These are phyloP conservation scores for Istiophorus platypterus DNA, from an alignment of 2,113 vertebrate species.

Conservation along the genomic window DNA sequence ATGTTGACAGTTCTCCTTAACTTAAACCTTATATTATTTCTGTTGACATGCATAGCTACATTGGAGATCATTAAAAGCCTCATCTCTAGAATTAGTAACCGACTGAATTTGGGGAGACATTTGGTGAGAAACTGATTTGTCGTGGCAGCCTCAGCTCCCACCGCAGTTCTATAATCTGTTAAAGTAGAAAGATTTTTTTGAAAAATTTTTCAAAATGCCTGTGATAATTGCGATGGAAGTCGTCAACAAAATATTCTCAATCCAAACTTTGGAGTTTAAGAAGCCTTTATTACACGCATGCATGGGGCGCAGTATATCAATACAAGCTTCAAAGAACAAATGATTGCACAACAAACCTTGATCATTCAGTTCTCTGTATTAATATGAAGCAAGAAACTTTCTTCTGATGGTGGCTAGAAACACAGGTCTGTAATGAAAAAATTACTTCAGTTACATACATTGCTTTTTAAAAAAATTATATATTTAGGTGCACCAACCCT, in stretches of 20 bases:
- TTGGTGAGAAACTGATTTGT: background rate
- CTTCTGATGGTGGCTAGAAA: background rate
- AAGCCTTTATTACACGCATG: background rate
- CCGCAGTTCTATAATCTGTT: slow-evolving; percentile 28
- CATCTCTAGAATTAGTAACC: background rate
- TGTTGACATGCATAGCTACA: background rate
- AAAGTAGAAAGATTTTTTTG: slow-evolving; percentile 29
- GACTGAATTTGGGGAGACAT: background rate
- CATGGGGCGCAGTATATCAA: background rate
- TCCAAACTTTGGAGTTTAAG: background rate
- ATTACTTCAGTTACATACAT: background rate
- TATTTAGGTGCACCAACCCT: slow-evolving; percentile 21
- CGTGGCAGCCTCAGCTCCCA: slow-evolving; percentile 7
- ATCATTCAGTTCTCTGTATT: background rate
- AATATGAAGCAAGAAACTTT: background rate
- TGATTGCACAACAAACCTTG: background rate
- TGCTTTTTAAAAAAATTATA: background rate
- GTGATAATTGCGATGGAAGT: background rate
- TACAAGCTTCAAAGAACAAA: background rate
- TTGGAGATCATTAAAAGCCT: background rate
- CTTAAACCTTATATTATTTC: slow-evolving; percentile 18
- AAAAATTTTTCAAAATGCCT: slow-evolving; percentile 36
- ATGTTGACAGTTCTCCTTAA: background rate
- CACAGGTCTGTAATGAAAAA: background rate
- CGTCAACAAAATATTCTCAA: background rate